A percentile compares a stretch with the other conserved stretches of the same genome.
These are phyloP conservation scores for Anolis apletophallus DNA, from an alignment of 2,797 vertebrate species.

Conservation along the genomic window DNA sequence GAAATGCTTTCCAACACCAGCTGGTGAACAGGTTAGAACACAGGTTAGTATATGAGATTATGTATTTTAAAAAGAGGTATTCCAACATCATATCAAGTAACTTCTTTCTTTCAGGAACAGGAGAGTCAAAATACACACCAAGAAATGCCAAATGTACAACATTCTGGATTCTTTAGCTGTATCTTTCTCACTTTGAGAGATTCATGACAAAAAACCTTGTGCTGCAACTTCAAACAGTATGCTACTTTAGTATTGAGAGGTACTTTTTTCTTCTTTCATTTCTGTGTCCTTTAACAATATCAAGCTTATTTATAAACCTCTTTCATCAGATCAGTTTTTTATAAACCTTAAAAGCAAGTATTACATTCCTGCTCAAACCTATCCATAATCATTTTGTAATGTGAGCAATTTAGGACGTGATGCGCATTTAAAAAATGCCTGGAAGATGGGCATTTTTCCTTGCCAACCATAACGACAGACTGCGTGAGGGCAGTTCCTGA, in stretches of 20 bases:
- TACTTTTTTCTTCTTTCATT: not conserved
- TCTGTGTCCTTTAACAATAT: not conserved
- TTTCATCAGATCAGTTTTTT: not conserved
- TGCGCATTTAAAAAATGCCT: not conserved
- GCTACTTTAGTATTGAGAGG: not conserved
- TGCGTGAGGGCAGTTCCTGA: not conserved
- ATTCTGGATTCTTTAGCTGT: conserved; percentile 1
- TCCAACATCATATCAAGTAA: not conserved
- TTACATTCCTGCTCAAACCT: not conserved
- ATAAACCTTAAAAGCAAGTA: not conserved
- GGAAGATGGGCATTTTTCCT: not conserved
- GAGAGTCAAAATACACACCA: not conserved
- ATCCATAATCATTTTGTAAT: not conserved
- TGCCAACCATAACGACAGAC: not conserved
- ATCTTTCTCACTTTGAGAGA: not conserved
- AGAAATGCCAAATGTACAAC: not conserved
- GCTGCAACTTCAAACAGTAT: not conserved
- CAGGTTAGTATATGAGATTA: conserved; percentile 73
- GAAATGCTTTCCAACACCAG: conserved; percentile 80
- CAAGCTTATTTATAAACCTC: not conserved
- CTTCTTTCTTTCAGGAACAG: not conserved
- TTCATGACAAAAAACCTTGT: not conserved
- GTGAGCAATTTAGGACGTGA: not conserved
- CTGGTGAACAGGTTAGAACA: conserved; percentile 88
- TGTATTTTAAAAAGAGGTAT: not conserved